phyloP scores from a whole-genome alignment of 2,888 invertebrate species.

The Napeogenes sylphis region DNA sequence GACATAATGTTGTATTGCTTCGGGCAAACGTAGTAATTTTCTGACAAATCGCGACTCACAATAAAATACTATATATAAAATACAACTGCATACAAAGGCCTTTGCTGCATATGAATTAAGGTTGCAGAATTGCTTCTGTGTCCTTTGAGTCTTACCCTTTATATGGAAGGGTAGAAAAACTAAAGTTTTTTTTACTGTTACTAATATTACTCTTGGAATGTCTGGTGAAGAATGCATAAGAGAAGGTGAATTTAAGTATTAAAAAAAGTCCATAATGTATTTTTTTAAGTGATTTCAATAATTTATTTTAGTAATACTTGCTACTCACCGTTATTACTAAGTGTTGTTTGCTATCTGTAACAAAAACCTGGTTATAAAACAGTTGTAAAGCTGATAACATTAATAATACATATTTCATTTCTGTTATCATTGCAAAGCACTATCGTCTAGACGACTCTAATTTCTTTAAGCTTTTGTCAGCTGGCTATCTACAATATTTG shows the following conservation, averaged over 20 bases:
- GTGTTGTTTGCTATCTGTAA: too few species aligned
- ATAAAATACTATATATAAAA: slow-evolving; percentile 14
- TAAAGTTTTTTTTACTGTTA: too few species aligned
- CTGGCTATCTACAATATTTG: slow-evolving; percentile 1
- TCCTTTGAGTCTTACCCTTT: not conserved
- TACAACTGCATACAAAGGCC: slow-evolving; percentile 6
- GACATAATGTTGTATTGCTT: slow-evolving; percentile 16
- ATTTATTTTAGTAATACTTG: too few species aligned
- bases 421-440: not conserved
- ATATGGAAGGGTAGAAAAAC: not conserved
- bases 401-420: not conserved
- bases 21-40: slow-evolving; percentile 19
- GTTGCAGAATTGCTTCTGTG: slow-evolving; percentile 11
- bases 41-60: slow-evolving; percentile 26
- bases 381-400: not conserved
- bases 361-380: not conserved
- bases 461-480: not conserved
- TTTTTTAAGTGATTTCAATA: too few species aligned
- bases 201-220: too few species aligned
- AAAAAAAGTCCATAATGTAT: too few species aligned
- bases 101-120: slow-evolving; percentile 17
- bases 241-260: too few species aligned
- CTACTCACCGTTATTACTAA: too few species aligned
- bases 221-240: too few species aligned
- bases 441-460: not conserved